phyloP scores from a whole-genome alignment of 2,888 invertebrate species.

The Apodemia duryi region DNA sequence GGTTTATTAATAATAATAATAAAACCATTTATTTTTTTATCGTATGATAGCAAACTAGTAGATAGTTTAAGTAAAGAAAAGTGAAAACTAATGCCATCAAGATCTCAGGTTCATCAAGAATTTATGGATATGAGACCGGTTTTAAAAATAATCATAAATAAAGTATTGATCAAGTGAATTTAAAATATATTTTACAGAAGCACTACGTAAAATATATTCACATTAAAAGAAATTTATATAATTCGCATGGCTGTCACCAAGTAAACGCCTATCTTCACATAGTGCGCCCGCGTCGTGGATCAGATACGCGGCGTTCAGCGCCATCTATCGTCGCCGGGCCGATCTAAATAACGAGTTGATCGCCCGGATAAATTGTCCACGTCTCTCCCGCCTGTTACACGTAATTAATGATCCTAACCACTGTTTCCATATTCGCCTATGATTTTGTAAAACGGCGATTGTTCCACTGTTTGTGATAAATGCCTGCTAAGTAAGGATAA shows the following conservation, averaged over 20 bases:
- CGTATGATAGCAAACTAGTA: too few relatives aligned
- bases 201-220: not conserved
- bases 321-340: slow-evolving; percentile 46
- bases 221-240: not conserved
- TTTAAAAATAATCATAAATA: too few relatives aligned
- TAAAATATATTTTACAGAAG: too few relatives aligned
- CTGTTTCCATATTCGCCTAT: slow-evolving; percentile 4
- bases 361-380: slow-evolving; percentile 62
- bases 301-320: slow-evolving; percentile 9
- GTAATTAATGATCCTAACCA: slow-evolving; percentile 58
- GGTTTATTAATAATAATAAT: too few relatives aligned
- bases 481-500: slow-evolving; percentile 1
- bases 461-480: not conserved
- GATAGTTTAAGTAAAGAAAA: too few relatives aligned
- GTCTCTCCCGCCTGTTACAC: slow-evolving; percentile 62
- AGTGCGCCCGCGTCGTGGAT: slow-evolving; percentile 15
- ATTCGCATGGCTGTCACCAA: slow-evolving; percentile 8
- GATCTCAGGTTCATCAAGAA: too few relatives aligned
- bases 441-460: not conserved
- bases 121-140: too few relatives aligned
- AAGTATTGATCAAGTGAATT: too few relatives aligned
- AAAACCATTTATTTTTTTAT: too few relatives aligned
- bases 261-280: slow-evolving; percentile 10
- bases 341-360: slow-evolving; percentile 73
- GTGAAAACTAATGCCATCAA: too few relatives aligned